phyloP scores from a whole-genome alignment of 92 coral and sea anemone species.

The Actinostola sp. region DNA sequence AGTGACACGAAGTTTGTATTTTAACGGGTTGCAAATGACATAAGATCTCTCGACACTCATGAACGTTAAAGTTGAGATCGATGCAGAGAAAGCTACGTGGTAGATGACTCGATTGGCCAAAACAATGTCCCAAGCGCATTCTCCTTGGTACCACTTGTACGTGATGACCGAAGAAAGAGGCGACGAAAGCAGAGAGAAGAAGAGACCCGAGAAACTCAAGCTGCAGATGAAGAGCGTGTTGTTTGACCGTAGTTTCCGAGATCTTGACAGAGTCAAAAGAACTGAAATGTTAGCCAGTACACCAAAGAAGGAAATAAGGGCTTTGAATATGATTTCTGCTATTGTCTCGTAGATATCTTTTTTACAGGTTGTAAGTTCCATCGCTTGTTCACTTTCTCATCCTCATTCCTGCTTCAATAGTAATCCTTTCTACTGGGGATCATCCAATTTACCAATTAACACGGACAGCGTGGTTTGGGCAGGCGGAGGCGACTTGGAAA shows the following conservation, averaged over 20 bases:
- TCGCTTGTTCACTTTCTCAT: background rate
- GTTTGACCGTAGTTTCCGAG: slow-evolving; percentile 18
- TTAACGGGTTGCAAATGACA: slow-evolving; percentile 17
- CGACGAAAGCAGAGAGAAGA: background rate
- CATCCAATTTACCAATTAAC: too few species aligned
- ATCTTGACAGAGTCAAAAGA: background rate
- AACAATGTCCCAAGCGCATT: slow-evolving; percentile 4
- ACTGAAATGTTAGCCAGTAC: background rate
- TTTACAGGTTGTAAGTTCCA: background rate
- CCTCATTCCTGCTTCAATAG: too few species aligned
- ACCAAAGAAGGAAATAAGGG: background rate
- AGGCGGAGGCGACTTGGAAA: too few species aligned
- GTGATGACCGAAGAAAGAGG: background rate
- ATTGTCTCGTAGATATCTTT: slow-evolving; percentile 1
- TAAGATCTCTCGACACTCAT: slow-evolving; percentile 11
- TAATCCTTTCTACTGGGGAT: too few species aligned
- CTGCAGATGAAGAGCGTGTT: slow-evolving; percentile 3
- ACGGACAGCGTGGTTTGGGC: too few species aligned
- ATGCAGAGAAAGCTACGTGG: background rate
- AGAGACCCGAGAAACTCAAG: slow-evolving; percentile 8
- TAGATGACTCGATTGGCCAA: background rate
- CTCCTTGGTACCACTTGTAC: background rate
- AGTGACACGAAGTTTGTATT: slow-evolving; percentile 11
- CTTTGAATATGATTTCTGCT: slow-evolving; percentile 16
- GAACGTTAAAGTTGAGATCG: background rate